phyloP scores from a whole-genome alignment of 1,140 invertebrate genomes.

The Saccostrea glomerata region DNA sequence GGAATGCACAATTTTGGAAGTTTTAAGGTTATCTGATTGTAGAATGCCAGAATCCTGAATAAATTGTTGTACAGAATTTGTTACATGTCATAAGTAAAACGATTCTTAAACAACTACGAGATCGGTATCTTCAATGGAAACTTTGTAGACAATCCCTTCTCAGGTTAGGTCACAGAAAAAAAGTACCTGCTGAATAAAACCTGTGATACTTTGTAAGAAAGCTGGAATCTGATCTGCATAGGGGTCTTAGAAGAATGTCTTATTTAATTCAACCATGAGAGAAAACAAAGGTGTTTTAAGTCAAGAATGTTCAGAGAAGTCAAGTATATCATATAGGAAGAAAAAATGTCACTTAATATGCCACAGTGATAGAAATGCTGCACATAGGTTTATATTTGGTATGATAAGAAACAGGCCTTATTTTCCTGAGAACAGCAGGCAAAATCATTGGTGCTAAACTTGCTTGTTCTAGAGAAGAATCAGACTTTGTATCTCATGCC shows the following conservation, averaged over 20 bases:
- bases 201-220: not conserved
- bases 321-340: not conserved
- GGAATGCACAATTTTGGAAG: constrained; percentile 1
- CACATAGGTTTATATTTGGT: not conserved
- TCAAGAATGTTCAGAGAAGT: constrained; percentile 23
- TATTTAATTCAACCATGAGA: constrained; percentile 25
- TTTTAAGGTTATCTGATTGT: constrained; percentile 6
- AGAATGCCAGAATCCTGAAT: not conserved
- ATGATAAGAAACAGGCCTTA: not conserved
- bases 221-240: constrained; percentile 11
- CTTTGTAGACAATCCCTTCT: not conserved
- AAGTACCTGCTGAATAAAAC: not conserved
- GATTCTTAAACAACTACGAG: not conserved
- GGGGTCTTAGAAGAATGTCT: not conserved
- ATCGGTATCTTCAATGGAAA: not conserved
- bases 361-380: not conserved
- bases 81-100: constrained; percentile 18
- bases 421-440: not conserved
- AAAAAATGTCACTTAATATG: constrained; percentile 12
- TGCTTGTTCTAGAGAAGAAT: not conserved
- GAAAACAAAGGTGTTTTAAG: constrained; percentile 33
- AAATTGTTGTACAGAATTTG: not conserved
- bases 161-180: constrained; percentile 1
- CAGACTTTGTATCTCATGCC: not conserved
- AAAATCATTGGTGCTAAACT: not conserved